Conservation (phyloP, 2,797 vertebrate genomes). For the Okamejei kenojei region DNA sequence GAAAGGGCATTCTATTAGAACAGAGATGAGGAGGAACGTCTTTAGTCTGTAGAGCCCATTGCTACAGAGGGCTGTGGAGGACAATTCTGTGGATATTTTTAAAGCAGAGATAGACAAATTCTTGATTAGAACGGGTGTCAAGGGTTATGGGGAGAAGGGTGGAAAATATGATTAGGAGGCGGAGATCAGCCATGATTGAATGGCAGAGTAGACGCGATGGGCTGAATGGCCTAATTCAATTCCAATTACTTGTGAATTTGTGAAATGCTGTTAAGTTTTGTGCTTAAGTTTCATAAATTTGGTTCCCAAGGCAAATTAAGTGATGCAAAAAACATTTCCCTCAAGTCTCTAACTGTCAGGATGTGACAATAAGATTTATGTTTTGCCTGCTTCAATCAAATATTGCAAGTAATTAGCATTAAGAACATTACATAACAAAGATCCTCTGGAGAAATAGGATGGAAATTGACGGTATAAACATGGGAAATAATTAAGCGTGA, state of each 20-base stretch:
- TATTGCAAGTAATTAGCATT: not conserved
- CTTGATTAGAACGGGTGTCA: too few species aligned
- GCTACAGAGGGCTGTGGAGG: too few species aligned
- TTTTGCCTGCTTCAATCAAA: not conserved
- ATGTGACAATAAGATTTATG: not conserved
- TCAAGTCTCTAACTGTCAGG: not conserved
- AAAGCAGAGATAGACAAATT: too few species aligned
- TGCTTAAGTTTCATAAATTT: not conserved
- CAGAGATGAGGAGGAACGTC: too few species aligned
- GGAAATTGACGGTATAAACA: not conserved
- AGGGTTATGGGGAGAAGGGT: too few species aligned
- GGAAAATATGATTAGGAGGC: too few species aligned
- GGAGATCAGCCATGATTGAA: too few species aligned
- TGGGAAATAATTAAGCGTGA: not conserved
- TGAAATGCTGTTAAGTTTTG: not conserved
- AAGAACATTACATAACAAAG: not conserved
- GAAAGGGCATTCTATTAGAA: too few species aligned
- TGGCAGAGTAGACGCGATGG: too few species aligned
- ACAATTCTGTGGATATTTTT: too few species aligned
- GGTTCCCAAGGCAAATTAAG: not conserved
- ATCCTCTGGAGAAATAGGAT: not conserved
- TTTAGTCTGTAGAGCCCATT: too few species aligned
- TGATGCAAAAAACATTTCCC: not conserved
- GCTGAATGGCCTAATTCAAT: too few species aligned
- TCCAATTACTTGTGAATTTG: not conserved